phyloP scores from a whole-genome alignment of 2,888 invertebrate species.

The Entomobrya multifasciata region DNA sequence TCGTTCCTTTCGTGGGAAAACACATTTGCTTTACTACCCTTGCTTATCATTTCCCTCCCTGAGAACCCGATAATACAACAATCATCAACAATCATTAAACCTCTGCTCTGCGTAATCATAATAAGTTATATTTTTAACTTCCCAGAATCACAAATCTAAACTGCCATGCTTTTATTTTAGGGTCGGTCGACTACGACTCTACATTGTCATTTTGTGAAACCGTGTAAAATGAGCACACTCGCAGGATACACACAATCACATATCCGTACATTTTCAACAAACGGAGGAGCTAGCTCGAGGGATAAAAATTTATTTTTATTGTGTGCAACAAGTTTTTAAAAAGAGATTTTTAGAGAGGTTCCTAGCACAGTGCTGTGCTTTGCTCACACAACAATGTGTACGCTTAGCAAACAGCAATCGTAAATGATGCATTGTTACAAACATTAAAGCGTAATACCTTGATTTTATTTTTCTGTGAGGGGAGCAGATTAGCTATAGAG shows the following conservation, averaged over 20 bases:
- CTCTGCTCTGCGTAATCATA: too few relatives aligned
- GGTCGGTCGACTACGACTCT: too few relatives aligned
- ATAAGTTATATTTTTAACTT: too few relatives aligned
- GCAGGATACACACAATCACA: neutral
- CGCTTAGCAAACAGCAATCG: too few relatives aligned
- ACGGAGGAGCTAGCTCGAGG: neutral
- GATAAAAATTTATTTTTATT: too few relatives aligned
- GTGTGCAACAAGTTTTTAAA: too few relatives aligned
- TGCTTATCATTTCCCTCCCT: neutral
- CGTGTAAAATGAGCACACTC: neutral
- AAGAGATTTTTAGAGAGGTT: slow-evolving; percentile 18
- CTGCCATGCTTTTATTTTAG: neutral
- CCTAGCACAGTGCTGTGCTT: slow-evolving; percentile 39
- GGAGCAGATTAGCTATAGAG: too few relatives aligned
- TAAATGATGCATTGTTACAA: too few relatives aligned
- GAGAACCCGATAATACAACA: neutral
- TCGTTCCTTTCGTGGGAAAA: slow-evolving; percentile 14
- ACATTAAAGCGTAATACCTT: slow-evolving; percentile 23
- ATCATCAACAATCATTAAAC: too few relatives aligned
- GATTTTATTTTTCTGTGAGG: neutral
- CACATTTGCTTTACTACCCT: slow-evolving; percentile 7
- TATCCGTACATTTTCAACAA: neutral
- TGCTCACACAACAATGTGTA: too few relatives aligned
- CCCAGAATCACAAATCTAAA: too few relatives aligned
- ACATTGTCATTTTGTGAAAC: neutral